Conservation (phyloP, 1,140 invertebrate species). For the Pinna nobilis region DNA sequence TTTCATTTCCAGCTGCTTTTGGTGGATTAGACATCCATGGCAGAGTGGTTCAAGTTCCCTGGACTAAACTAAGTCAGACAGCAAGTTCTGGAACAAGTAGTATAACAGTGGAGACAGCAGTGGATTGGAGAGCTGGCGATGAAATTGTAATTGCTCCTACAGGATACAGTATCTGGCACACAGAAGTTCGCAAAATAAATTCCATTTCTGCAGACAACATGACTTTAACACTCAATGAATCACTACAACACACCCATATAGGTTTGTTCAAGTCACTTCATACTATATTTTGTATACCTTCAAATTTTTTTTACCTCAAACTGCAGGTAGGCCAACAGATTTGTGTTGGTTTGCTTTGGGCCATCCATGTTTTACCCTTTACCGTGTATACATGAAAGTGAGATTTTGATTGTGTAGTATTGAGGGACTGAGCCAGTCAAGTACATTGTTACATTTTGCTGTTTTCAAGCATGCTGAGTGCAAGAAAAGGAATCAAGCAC, state of each 20-base stretch:
- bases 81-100: constrained; percentile 50
- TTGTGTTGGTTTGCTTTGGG: too few relatives aligned
- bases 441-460: too few relatives aligned
- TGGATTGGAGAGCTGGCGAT: constrained; percentile 62
- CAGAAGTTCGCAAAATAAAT: constrained; percentile 62
- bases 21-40: constrained; percentile 69
- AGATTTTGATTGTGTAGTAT: too few relatives aligned
- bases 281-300: too few relatives aligned
- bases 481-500: too few relatives aligned
- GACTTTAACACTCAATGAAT: constrained; percentile 58
- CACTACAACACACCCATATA: constrained; percentile 56
- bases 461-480: too few relatives aligned
- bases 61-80: constrained; percentile 59
- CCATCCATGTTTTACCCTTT: too few relatives aligned
- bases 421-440: too few relatives aligned
- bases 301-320: too few relatives aligned
- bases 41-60: constrained; percentile 46
- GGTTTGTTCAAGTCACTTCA: constrained; percentile 47
- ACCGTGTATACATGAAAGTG: too few relatives aligned
- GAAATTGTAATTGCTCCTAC: constrained; percentile 67
- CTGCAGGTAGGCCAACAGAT: not conserved
- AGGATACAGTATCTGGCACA: constrained; percentile 58
- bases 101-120: constrained; percentile 53
- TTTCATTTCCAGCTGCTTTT: constrained; percentile 51
- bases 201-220: constrained; percentile 43